Evolutionary conservation across 2,113 vertebrate species (phyloP), one percentile per base, ranked within the genome.

Genomic region (Protobothrops mucrosquamatus): DNA sequence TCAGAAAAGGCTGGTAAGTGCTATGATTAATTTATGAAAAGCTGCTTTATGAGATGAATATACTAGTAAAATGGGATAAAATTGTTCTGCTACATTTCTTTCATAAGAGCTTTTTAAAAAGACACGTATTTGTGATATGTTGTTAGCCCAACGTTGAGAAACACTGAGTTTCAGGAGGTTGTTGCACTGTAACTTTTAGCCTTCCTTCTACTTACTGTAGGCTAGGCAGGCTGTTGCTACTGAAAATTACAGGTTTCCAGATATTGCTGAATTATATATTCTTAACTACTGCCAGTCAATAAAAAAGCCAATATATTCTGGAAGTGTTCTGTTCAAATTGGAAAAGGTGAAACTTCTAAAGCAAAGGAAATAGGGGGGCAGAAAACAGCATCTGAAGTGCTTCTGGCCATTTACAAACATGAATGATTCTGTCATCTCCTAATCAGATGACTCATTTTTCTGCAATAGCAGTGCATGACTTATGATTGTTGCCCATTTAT

Each of bases 1-100:
- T 97, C 99, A 99, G 92, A 99, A 99, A 95, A 98, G 99, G 95
- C 98, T 99, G 98, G 99, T 99, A 95, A 98, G 98, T 97, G 89
- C 92, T 94, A 10, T 81, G 18, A 43, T 51, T 86, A 91, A 55
- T 0, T 0, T 89, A 8, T 34, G 26, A 24, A 43, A 90, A 90
- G 23, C 5, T 81, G 34, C 18, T 81, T 81, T 81, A 22, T 39
- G 7, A 81, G 7, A 81, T 81, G 74, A 34, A 34, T 81, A 39
- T 39, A 39, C 15, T 81, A 81, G 69, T 81, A 81, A 81, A 81
- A 81, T 22, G 39, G 34, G 7, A 3, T 81, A 81, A 81, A 39
- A 39, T 18, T 9, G 18, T 81, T 81, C 34, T 81, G 7, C 34
- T 56, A 39, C 26, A 22, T 54, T 34, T 88, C n/a, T 90, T 90